phyloP scores from a whole-genome alignment of 2,797 vertebrate genomes.

The Masticophis lateralis region DNA sequence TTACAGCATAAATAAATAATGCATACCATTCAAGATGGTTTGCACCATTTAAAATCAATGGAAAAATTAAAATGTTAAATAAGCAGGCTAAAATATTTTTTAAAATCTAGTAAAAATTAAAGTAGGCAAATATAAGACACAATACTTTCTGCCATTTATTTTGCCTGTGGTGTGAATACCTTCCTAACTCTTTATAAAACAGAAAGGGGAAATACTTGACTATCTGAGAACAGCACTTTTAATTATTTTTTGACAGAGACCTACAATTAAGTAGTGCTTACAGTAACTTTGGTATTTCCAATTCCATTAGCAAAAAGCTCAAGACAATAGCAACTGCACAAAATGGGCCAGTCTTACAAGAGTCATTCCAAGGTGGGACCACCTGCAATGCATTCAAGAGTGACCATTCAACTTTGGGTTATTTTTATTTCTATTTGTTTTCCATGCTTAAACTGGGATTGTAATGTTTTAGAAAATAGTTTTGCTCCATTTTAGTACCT shows the following conservation, averaged over 20 bases:
- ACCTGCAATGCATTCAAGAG: neutral
- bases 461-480: neutral
- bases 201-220: neutral
- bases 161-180: neutral
- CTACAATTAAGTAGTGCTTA: neutral
- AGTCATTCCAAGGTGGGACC: neutral
- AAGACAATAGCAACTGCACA: neutral
- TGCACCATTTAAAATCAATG: neutral
- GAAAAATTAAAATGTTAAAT: neutral
- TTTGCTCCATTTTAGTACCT: neutral
- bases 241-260: neutral
- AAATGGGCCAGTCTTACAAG: neutral
- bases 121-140: neutral
- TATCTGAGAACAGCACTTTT: neutral
- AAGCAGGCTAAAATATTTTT: neutral
- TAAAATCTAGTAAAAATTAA: neutral
- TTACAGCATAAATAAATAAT: neutral
- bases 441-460: neutral
- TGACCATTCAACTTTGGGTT: neutral
- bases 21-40: neutral
- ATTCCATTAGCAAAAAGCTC: neutral
- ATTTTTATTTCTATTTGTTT: neutral
- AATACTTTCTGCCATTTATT: neutral
- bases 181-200: neutral
- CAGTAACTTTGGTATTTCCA: neutral